phyloP scores from a whole-genome alignment of 2,797 vertebrate species.

The Myotis findleyi region DNA sequence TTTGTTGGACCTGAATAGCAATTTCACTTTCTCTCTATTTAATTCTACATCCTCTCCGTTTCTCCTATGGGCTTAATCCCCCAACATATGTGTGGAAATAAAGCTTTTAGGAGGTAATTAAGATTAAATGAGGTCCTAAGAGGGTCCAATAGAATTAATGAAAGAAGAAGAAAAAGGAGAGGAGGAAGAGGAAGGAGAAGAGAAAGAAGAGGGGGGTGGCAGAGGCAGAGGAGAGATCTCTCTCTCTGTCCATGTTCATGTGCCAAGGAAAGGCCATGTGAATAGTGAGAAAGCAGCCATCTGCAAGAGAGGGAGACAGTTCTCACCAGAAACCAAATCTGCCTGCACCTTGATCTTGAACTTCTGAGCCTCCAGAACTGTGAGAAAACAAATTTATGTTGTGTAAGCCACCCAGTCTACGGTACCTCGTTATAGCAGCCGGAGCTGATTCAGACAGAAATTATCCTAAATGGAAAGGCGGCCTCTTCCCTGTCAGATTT shows the following conservation, averaged over 20 bases:
- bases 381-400: slow-evolving; percentile 36
- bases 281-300: neutral
- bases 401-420: neutral
- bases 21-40: neutral
- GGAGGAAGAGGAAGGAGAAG: no score
- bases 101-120: neutral
- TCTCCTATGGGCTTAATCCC: neutral
- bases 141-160: neutral
- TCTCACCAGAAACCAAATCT: neutral
- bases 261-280: neutral
- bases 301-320: neutral
- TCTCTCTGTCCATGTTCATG: neutral
- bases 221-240: neutral
- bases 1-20: neutral
- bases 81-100: neutral
- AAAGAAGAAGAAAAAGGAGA: neutral
- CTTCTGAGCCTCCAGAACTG: neutral
- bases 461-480: slow-evolving; percentile 23
- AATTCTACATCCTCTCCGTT: neutral
- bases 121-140: neutral
- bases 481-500: slow-evolving; percentile 53
- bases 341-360: neutral
- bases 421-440: neutral
- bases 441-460: slow-evolving; percentile 43
- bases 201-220: neutral